Percentiles rank a stretch among this genome's conserved stretches.
These are phyloP conservation scores for Mixornis gularis DNA, from an alignment of 2,113 vertebrate species.

Conservation along the genomic window DNA sequence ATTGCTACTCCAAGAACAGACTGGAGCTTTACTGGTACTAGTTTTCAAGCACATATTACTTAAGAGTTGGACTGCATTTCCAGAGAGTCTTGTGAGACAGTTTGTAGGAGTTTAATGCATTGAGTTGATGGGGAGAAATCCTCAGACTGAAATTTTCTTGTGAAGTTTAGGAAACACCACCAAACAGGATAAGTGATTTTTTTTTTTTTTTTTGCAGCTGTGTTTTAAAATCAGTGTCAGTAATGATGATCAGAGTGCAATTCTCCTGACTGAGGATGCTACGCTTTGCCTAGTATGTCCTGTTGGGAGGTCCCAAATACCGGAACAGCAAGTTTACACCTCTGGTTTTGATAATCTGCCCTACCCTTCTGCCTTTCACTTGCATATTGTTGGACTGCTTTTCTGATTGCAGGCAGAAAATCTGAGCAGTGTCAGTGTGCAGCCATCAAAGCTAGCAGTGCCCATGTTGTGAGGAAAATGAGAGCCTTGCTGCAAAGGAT, in stretches of 20 bases:
- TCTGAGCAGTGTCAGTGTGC: neutral
- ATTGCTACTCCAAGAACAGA: neutral
- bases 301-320: neutral
- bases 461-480: constrained; percentile 4
- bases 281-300: neutral
- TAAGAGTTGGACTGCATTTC: neutral
- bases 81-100: neutral
- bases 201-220: neutral
- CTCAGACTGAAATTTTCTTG: neutral
- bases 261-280: neutral
- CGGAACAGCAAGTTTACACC: neutral
- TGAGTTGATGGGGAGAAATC: neutral
- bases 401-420: neutral
- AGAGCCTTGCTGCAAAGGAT: constrained; percentile 10
- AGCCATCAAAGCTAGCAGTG: neutral
- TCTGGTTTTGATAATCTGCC: neutral
- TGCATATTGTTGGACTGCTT: neutral
- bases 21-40: neutral
- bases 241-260: neutral
- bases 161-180: neutral
- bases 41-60: neutral
- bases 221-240: neutral
- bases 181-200: neutral
- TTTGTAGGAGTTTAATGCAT: neutral
- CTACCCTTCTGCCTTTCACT: neutral